Percentiles rank a stretch among this genome's conserved stretches.
These are phyloP conservation scores for Tetramorium parvispinum DNA, from an alignment of 1,140 invertebrate genomes.

Conservation along the genomic window DNA sequence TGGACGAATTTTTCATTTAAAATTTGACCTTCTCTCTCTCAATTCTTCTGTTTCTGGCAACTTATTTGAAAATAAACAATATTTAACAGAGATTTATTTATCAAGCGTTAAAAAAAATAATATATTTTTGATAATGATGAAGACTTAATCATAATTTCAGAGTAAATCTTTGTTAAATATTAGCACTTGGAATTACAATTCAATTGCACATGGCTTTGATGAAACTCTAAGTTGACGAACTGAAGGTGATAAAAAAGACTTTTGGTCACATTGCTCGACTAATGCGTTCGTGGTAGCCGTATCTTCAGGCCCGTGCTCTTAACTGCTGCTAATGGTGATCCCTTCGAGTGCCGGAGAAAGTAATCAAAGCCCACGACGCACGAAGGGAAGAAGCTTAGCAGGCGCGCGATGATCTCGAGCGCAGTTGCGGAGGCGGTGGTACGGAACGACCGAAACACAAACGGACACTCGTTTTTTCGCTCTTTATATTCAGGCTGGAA, in stretches of 20 bases:
- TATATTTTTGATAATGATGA: neutral
- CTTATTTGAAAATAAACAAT: neutral
- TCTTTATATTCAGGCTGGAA: slow-evolving; percentile 80
- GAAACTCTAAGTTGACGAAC: neutral
- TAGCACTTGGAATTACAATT: neutral
- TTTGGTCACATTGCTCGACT: neutral
- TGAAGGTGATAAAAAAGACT: neutral
- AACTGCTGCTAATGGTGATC: slow-evolving; percentile 33
- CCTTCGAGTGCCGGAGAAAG: slow-evolving; percentile 25
- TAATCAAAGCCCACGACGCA: slow-evolving; percentile 45
- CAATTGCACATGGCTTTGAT: no score
- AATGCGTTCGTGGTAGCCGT: neutral
- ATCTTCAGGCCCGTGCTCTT: slow-evolving; percentile 4
- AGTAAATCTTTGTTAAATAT: neutral
- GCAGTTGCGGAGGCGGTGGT: slow-evolving; percentile 69
- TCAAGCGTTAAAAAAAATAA: neutral
- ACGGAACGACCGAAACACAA: slow-evolving; percentile 75
- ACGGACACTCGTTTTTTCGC: slow-evolving; percentile 74
- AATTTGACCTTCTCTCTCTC: neutral
- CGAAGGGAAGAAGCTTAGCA: slow-evolving; percentile 61
- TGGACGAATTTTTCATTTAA: neutral
- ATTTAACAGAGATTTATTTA: neutral
- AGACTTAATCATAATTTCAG: neutral
- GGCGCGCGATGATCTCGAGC: slow-evolving; percentile 65
- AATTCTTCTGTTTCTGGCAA: neutral